These are phyloP conservation scores for Hetaerina americana DNA, from an alignment of 1,140 invertebrate species.

Conservation along the genomic window DNA sequence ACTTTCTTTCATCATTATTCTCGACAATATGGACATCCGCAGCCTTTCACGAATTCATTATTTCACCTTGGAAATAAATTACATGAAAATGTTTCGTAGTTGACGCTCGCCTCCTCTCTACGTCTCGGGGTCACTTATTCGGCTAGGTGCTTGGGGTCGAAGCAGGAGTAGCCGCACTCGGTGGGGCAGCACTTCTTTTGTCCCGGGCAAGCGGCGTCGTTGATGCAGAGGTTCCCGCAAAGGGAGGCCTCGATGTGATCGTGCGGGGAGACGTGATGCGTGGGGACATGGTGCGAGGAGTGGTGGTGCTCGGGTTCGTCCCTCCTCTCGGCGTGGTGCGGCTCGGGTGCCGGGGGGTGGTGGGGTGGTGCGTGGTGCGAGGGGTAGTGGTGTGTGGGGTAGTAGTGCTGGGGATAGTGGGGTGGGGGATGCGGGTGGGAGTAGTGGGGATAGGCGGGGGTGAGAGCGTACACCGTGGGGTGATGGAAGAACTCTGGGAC, in stretches of 20 bases:
- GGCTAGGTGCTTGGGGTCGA: background rate
- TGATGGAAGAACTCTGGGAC: background rate
- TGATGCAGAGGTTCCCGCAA: slow-evolving; percentile 1
- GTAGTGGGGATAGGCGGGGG: no score
- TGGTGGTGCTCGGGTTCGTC: background rate
- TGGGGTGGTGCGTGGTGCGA: background rate
- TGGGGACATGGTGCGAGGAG: background rate
- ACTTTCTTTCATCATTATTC: no score
- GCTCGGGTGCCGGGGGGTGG: background rate
- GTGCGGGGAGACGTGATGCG: background rate
- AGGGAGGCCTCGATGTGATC: background rate
- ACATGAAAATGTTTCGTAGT: no score
- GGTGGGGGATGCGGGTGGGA: no score
- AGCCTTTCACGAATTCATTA: no score
- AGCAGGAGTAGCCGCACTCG: slow-evolving; percentile 4
- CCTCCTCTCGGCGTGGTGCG: background rate
- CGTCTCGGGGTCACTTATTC: no score
- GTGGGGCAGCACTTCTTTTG: slow-evolving; percentile 6
- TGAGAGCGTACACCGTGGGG: no score
- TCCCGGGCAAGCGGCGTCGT: slow-evolving; percentile 3
- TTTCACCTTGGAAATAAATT: no score
- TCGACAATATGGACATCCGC: no score
- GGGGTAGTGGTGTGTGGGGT: background rate
- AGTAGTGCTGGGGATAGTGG: background rate
- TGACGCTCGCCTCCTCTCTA: no score